These are phyloP conservation scores for Cerastoderma edule DNA, from an alignment of 2,888 invertebrate species.

Conservation along the genomic window DNA sequence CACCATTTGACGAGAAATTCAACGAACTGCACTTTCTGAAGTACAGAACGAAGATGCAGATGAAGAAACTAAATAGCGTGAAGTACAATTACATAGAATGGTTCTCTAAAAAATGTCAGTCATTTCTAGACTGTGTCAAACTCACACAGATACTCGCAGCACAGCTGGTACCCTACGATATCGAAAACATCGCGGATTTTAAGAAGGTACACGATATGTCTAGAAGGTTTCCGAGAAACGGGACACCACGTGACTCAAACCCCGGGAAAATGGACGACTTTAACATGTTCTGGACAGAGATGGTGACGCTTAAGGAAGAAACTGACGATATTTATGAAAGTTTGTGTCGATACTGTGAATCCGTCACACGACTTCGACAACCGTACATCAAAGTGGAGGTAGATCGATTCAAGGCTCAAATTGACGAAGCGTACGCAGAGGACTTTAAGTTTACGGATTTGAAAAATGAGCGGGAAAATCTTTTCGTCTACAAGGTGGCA, in stretches of 20 bases:
- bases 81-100: slow-evolving; percentile 78
- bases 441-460: slow-evolving; percentile 74
- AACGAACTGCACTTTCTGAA: slow-evolving; percentile 77
- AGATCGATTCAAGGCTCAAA: slow-evolving; percentile 69
- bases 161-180: slow-evolving; percentile 60
- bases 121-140: slow-evolving; percentile 76
- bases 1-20: slow-evolving; percentile 72
- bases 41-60: slow-evolving; percentile 66
- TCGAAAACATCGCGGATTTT: slow-evolving; percentile 67
- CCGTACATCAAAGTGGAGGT: slow-evolving; percentile 73
- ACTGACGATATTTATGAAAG: slow-evolving; percentile 69
- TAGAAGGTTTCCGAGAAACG: slow-evolving; percentile 67
- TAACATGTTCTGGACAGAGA: slow-evolving; percentile 71
- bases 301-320: slow-evolving; percentile 69
- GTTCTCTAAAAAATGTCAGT: slow-evolving; percentile 73
- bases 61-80: slow-evolving; percentile 73
- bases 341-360: slow-evolving; percentile 70
- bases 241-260: slow-evolving; percentile 65
- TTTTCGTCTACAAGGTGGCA: slow-evolving; percentile 78
- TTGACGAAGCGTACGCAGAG: slow-evolving; percentile 67
- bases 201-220: slow-evolving; percentile 65
- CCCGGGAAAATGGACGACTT: slow-evolving; percentile 72
- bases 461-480: slow-evolving; percentile 75
- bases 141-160: slow-evolving; percentile 70
- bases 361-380: slow-evolving; percentile 72